Evolutionary conservation across 1,140 invertebrate species (phyloP), one percentile per base, ranked within the genome.

Genomic region (Neuroterus valhalla): DNA sequence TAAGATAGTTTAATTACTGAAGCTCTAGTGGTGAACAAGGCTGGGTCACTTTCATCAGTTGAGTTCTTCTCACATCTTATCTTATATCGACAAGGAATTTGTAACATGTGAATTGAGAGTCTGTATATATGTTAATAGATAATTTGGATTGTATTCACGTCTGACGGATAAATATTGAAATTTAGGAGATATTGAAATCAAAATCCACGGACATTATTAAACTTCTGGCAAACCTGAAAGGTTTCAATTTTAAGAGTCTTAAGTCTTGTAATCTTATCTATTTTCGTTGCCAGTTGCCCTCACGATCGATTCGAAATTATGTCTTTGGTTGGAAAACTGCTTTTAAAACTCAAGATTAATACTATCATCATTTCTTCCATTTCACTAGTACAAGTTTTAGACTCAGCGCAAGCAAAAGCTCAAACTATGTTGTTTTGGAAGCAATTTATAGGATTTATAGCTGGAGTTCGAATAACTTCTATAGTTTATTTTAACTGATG

Each of bases 101-200:
- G 74, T 66, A 71, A 79, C 75, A 74, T 79, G 66, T 78, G 77
- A 70, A 72, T 77, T 78, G 82, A 76, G 78, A 80, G 77, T 46
- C 73, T 85, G 84, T 85, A 85, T 62, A 85, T 85, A 85, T 85
- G 82, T 84, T 76, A 83, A 83, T 83, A 83, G 19, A 78, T 44
- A 80, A 55, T 66, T 55, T 84, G 82, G 81, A 73, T 84, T 17
- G 73, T 84, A 82, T 76, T 79, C 66, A 17, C 42, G 21, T 31
- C 31, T 26, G 55, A 62, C 14, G 55, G 55, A 62, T 62, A 15
- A 52, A 44, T 71, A 26, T 71, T 62, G n/a, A 71, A 71, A 45
- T 48, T 46, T 48, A 45, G 45, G 31, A 46, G 45, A 26, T 38
- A 31, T 23, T 26, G 14, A 12, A 12, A 45, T n/a, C 26, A 15